Conservation (phyloP, 2,113 vertebrate species). For the Cephalopholis sonnerati region DNA sequence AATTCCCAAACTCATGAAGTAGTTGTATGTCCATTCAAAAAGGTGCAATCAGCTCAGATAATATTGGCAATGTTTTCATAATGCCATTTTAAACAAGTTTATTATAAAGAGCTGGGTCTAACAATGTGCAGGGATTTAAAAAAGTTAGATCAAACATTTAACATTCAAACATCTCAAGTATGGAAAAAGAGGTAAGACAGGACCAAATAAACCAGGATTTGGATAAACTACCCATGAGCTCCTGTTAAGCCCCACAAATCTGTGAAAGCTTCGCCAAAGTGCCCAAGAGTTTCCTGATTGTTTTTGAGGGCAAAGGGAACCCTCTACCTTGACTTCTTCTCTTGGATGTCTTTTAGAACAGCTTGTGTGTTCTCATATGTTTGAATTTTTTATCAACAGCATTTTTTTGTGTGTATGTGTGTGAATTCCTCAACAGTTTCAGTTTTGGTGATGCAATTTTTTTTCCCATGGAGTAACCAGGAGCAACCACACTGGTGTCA, state of each 20-base stretch:
- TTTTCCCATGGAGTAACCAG: not conserved
- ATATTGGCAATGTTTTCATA: not conserved
- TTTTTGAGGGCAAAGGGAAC: not conserved
- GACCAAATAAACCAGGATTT: conserved; percentile 27
- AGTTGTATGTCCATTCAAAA: not conserved
- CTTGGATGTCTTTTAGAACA: not conserved
- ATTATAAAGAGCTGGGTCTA: not conserved
- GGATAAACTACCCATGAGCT: conserved; percentile 18
- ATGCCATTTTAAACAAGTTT: not conserved
- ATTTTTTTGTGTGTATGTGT: not conserved
- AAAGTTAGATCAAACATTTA: too few species aligned
- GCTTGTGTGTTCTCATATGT: not conserved
- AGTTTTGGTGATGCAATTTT: not conserved
- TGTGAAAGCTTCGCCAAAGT: conserved; percentile 7
- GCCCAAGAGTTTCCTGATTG: not conserved
- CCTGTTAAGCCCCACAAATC: conserved; percentile 27
- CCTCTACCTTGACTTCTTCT: not conserved
- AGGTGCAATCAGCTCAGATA: not conserved
- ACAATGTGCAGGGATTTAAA: not conserved
- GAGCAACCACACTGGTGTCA: not conserved
- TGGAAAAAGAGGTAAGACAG: not conserved
- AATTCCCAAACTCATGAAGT: not conserved
- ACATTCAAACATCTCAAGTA: not conserved
- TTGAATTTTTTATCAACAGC: not conserved
- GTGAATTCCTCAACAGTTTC: not conserved